Evolutionary conservation across 1,140 invertebrate species (phyloP), one percentile per base, ranked within the genome.

Genomic region (Drosophila lacertosa): DNA sequence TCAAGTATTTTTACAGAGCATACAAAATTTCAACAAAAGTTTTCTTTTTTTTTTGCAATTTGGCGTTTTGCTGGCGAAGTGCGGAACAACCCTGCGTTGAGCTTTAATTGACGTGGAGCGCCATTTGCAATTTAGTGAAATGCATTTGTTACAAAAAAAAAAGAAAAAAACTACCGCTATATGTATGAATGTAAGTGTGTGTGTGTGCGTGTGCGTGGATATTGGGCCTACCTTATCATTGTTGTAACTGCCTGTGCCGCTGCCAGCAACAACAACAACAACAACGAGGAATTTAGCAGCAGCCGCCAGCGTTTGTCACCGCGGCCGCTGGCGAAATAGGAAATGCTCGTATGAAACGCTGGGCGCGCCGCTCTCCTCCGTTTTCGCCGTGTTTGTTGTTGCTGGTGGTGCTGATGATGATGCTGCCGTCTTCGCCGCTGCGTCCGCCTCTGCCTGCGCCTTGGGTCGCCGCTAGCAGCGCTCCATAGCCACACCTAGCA

Each of bases 221-320:
- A 7, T 10, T 13, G 18, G 6, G 29, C 18, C 47, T 63, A 84
- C 81, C 77, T 84, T 77, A 64, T 84, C 81, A 84, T 84, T 81
- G 81, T 84, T 81, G 81, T 65, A 81, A 42, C 77, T 76, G 76
- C 51, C 76, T 51, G 69, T 40, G 77, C 55, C 55, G 39, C 51
- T 24, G 42, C 59, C 40, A 29, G 45, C 70, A 53, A 57, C 40
- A 11, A 29, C 58, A 26, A 6, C 33, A 50, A 35, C 33, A 60
- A 60, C 54, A 55, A 33, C 50, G 37, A 47, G 29, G 50, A 59
- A 9, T 39, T 37, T 18, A 66, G 33, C 63, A 66, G 63, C 68
- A 66, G 60, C 53, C 20, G 58, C 40, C 40, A 35, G 15, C 40
- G 42, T 54, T 54, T 66, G 69, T 73, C 69, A 59, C 54, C 55